Evolutionary conservation across 2,113 vertebrate species (phyloP), one percentile per base, ranked within the genome.

Genomic region (Stictonetta naevosa): DNA sequence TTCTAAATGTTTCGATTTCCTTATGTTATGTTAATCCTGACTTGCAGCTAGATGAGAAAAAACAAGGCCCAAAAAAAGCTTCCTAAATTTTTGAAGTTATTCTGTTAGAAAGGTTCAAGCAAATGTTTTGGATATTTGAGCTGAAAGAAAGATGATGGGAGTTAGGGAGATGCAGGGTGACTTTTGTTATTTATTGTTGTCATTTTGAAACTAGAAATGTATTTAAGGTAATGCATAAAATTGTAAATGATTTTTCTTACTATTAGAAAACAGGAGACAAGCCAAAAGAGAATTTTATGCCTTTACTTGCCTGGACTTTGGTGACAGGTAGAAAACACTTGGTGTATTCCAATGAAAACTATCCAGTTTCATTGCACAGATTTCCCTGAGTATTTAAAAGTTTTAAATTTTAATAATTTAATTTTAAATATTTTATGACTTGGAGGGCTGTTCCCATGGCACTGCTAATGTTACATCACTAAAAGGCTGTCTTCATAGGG

Each of bases 341-440:
- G 40, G 34, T 88, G 46, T 62, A 87, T 80, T 90, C 29, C 72
- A 90, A 74, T 50, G 28, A 59, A 53, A 91, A 90, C 81, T 42
- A 33, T 67, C 68, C 44, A 34, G 11, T 83, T 93, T 69, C 56
- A 88, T 40, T 12, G 28, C 5, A 92, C 8, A 15, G 72, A 83
- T 34, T 83, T 96, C 44, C 52, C 31, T 6, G 7, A 79, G 66
- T 69, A 10, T 90, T 94, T 28, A 68, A 26, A 63, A 58, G 40
- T 36, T 89, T 83, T 50, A 91, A 85, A 82, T 68, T 86, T 89
- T 96, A 83, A 95, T 80, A 60, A 91, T 81, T 68, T 79, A 88
- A 52, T 81, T 68, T 77, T 86, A 44, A 55, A 60, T 85, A 42
- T 85, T 87, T 87, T 76, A 79, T 89, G 33, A 73, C 48, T 95